Evolutionary conservation across 2,888 invertebrate species (phyloP).

Genomic region (Netelia fuscicornis): DNA sequence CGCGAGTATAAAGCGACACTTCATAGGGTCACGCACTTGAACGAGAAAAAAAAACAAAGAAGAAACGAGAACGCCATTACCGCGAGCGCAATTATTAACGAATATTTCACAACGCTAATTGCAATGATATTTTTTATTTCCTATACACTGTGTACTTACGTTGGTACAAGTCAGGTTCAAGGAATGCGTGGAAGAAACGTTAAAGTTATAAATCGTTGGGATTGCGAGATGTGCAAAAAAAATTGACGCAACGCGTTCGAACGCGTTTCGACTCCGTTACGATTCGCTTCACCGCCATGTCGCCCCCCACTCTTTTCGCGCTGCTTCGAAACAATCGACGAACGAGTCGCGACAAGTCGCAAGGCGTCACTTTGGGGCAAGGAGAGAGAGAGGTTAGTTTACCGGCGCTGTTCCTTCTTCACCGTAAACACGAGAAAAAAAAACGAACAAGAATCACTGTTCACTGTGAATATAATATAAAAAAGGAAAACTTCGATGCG

Average conservation of each 20-base stretch:
- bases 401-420: too few relatives aligned
- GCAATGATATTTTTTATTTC: not conserved
- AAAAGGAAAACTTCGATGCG: too few relatives aligned
- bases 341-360: too few relatives aligned
- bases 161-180: not conserved
- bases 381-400: too few relatives aligned
- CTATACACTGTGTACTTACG: not conserved
- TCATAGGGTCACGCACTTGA: conserved; percentile 35
- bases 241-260: conserved; percentile 35
- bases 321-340: too few relatives aligned
- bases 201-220: not conserved
- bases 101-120: conserved; percentile 9
- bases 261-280: conserved; percentile 60
- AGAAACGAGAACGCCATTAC: conserved; percentile 6
- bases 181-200: conserved; percentile 4
- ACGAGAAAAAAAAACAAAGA: conserved; percentile 5
- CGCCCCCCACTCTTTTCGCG: too few relatives aligned
- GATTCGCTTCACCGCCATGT: too few relatives aligned
- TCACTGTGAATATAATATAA: too few relatives aligned
- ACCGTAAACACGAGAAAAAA: too few relatives aligned
- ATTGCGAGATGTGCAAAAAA: not conserved
- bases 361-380: too few relatives aligned
- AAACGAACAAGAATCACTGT: too few relatives aligned
- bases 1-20: conserved; percentile 39
- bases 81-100: conserved; percentile 7